Evolutionary conservation across 2,888 invertebrate genomes (phyloP), one percentile per base, ranked within the genome.

Genomic region (Ormyrus thymus): DNA sequence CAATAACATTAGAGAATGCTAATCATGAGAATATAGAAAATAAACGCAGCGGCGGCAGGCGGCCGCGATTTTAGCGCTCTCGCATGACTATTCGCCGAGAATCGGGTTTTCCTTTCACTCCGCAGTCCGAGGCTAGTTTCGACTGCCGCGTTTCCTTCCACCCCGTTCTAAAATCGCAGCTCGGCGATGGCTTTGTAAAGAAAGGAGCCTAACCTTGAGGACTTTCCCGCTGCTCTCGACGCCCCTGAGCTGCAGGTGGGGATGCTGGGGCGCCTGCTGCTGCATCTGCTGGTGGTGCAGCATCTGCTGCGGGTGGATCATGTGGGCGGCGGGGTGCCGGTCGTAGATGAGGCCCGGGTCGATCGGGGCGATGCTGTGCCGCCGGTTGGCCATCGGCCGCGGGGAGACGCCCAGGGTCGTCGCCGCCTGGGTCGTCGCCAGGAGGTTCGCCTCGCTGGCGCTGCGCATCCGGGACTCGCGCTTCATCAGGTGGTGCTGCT

Each of bases 401-500:
- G 77, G 58, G 3, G 76, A 78, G 4, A 58, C 11, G 29, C 68
- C 62, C 10, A 68, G 8, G 2, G 56, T 59, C 15, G 70, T 59
- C 51, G 45, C 45, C 11, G 68, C 56, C 50, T 74, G 69, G 7
- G 66, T 8, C 43, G 65, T 85, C 79, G 85, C 89, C 59, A 97
- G 90, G 43, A 97, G 91, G 91, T 97, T 97, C 9, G 97, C 97
- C 89, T 97, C 97, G 84, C 97, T 97, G 83, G 95, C 94, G 81
- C 96, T 96, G 86, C 89, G 84, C 70, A 89, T 76, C 43, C 88
- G 82, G 4, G 87, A 75, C 86, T 83, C 81, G 0, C 81, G 81
- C 48, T 79, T 78, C 15, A 78, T 15, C 9, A 10, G 29, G n/a
- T 78, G 71, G 0, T 56, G 46, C 46, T 71, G 73, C n/a, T 72